A percentile compares a stretch with the other conserved stretches of the same genome.
These are phyloP conservation scores for Sinocyclocheilus grahami DNA, from an alignment of 2,113 vertebrate genomes.

Conservation along the genomic window DNA sequence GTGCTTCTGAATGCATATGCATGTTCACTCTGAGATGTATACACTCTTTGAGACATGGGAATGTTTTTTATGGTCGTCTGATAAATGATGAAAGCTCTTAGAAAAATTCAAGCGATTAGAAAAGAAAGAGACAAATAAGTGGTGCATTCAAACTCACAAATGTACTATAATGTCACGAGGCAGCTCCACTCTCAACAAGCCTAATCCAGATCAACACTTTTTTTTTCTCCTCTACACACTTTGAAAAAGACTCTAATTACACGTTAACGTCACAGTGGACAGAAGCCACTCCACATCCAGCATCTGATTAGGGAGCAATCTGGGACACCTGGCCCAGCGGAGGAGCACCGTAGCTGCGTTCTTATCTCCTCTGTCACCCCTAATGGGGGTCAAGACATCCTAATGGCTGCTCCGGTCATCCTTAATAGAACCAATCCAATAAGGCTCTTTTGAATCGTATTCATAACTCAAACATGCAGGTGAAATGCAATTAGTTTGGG, in stretches of 20 bases:
- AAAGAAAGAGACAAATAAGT: neutral
- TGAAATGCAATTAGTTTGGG: conserved; percentile 8
- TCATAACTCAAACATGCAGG: conserved; percentile 62
- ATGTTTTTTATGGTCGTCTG: neutral
- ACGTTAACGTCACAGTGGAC: conserved; percentile 59
- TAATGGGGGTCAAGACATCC: conserved; percentile 73
- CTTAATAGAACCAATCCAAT: conserved; percentile 64
- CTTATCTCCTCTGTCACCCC: conserved; percentile 65
- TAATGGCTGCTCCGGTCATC: conserved; percentile 63
- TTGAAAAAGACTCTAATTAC: conserved; percentile 57
- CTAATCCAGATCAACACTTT: conserved; percentile 53
- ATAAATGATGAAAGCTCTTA: neutral
- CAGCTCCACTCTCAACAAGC: conserved; percentile 17
- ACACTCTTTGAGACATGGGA: neutral
- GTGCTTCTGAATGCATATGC: conserved; percentile 11
- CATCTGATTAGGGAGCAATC: conserved; percentile 66
- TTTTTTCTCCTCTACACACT: conserved; percentile 44
- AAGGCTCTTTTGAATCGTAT: conserved; percentile 64
- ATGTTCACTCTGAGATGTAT: neutral
- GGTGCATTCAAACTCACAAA: neutral
- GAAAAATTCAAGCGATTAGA: neutral
- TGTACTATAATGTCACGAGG: neutral
- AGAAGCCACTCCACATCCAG: conserved; percentile 61
- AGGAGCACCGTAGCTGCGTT: conserved; percentile 55
- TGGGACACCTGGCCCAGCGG: conserved; percentile 70